Evolutionary conservation across 2,113 vertebrate genomes (phyloP), one percentile per base, ranked within the genome.

Genomic region (Chrysochloris asiatica): DNA sequence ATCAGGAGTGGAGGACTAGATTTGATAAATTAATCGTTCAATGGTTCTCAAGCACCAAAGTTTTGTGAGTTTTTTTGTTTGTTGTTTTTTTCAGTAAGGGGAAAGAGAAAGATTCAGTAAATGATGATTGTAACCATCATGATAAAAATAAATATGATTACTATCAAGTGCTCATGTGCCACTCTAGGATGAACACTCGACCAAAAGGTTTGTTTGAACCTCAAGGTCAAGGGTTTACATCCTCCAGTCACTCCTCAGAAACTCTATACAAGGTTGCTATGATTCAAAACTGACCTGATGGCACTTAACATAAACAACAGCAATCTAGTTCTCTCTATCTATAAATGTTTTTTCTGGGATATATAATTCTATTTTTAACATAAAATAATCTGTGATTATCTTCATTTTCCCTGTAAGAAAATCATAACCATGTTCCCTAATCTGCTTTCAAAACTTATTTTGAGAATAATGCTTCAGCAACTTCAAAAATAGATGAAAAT

Each of bases 361-460:
- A 78, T 52, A 13, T 54, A 48, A 36, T 38, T 88, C 48, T 85
- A 78, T 89, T 92, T 12, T 79, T 85, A 75, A 43, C 3, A 89
- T 54, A 56, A n/a, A 61, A 45, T 81, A 86, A 75, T 36, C 3
- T n/a, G n/a, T n/a, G n/a, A n/a, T n/a, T n/a, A n/a, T n/a, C n/a
- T 33, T 82, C 2, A 65, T 59, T 79, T 61, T 86, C 71, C 52
- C 71, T 13, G 33, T 47, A 54, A 61, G 30, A 63, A 90, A 92
- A 52, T 63, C 59, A 33, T 28, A 9, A 33, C 59, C 59, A 63
- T 63, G 33, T 28, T 6, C 8, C 59, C 8, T 10, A 30, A 3
- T 26, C 30, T 10, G 11, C 30, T 12, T 28, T 28, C 59, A 10
- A 77, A 71, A 52, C 1, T 73, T 4, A 30, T 50, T 2, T 59